These are phyloP conservation scores for Zelostemma sp. DNA, from an alignment of 1,140 invertebrate species.

Conservation along the genomic window DNA sequence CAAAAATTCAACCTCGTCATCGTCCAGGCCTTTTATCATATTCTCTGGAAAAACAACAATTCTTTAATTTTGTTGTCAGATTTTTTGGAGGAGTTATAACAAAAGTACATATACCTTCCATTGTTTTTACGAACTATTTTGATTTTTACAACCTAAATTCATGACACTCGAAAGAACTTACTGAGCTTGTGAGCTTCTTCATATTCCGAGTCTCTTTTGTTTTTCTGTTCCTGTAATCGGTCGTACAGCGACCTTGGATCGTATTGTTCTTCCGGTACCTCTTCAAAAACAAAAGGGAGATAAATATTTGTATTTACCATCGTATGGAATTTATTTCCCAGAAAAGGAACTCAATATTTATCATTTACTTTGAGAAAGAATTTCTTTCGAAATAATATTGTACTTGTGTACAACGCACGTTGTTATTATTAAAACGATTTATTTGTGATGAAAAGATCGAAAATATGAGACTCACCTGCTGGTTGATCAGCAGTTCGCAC, in stretches of 20 bases:
- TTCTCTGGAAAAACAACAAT: slow-evolving; percentile 79
- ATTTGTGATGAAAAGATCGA: no score
- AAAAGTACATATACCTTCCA: background rate
- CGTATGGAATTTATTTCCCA: no score
- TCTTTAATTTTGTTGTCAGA: slow-evolving; percentile 1
- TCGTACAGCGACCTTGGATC: slow-evolving; percentile 90
- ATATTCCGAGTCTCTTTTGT: slow-evolving; percentile 91
- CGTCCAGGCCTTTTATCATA: slow-evolving; percentile 93
- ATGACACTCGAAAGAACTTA: slow-evolving; percentile 64
- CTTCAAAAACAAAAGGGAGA: slow-evolving; percentile 70
- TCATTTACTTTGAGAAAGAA: no score
- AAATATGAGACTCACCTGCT: no score
- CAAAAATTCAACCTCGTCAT: slow-evolving; percentile 94
- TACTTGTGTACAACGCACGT: slow-evolving; percentile 11
- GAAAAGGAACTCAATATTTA: no score
- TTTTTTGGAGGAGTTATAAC: slow-evolving; percentile 5
- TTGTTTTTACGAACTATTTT: background rate
- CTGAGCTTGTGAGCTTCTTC: slow-evolving; percentile 95
- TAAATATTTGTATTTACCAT: slow-evolving; percentile 3
- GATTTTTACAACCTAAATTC: background rate
- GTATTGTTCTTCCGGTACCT: slow-evolving; percentile 85
- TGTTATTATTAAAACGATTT: no score
- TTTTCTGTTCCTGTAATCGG: slow-evolving; percentile 90
- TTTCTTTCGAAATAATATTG: no score
- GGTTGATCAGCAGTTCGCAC: slow-evolving; percentile 75